A percentile compares a stretch with the other conserved stretches of the same genome.
phyloP scores from a whole-genome alignment of 2,113 vertebrate genomes.

The Taxidea taxus region DNA sequence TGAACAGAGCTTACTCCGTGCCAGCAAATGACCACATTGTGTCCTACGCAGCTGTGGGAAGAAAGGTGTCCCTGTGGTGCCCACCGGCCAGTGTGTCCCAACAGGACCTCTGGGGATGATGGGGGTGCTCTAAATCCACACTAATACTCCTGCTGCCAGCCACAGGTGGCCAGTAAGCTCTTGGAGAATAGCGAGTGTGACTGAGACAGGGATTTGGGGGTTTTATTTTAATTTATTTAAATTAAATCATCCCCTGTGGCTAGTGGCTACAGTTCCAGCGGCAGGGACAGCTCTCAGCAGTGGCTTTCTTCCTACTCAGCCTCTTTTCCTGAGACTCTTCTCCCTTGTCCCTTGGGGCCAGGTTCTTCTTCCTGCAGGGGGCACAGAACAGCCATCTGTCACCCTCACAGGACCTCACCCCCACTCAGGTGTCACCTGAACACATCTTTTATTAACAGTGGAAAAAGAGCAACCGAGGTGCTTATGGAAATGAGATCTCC shows the following conservation, averaged over 20 bases:
- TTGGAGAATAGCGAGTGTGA: not conserved
- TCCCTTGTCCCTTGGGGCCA: not conserved
- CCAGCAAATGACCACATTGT: too few relatives aligned
- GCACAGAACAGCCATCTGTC: not conserved
- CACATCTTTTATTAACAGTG: slow-evolving; percentile 65
- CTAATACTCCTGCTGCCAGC: not conserved
- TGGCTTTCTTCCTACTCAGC: not conserved
- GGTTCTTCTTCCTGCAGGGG: not conserved
- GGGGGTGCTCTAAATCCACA: not conserved
- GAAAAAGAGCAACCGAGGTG: slow-evolving; percentile 10
- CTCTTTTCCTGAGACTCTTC: not conserved
- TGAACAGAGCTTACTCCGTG: not conserved
- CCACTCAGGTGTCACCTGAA: slow-evolving; percentile 9
- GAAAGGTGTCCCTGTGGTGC: rapidly evolving
- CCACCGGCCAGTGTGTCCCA: not conserved
- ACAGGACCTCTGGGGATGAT: not conserved
- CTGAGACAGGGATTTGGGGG: not conserved
- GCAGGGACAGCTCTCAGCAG: not conserved
- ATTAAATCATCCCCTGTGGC: not conserved
- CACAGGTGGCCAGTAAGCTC: not conserved
- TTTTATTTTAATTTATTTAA: not conserved
- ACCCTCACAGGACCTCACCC: not conserved
- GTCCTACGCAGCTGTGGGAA: rapidly evolving
- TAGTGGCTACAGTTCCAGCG: rapidly evolving
- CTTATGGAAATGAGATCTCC: slow-evolving; percentile 26